A percentile compares a stretch with the other conserved stretches of the same genome.
phyloP scores from a whole-genome alignment of 2,797 vertebrate species.

The Jordanella pulchra region DNA sequence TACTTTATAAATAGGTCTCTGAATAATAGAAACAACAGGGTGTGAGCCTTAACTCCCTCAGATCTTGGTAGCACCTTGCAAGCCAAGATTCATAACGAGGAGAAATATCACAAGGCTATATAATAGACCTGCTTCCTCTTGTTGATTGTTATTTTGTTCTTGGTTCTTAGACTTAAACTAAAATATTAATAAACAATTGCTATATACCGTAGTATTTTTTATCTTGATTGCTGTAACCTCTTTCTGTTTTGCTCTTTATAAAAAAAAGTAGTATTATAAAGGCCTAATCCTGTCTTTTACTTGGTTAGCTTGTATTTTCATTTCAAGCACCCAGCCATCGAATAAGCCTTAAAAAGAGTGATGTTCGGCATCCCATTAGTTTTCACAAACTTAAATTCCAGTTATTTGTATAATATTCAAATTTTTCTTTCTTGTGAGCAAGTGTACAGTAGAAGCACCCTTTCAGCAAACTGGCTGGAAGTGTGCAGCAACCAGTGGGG shows the following conservation, averaged over 20 bases:
- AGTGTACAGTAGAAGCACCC: neutral
- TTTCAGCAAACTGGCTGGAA: neutral
- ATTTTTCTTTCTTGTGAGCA: neutral
- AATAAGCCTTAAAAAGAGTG: neutral
- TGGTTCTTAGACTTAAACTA: neutral
- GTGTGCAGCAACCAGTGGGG: neutral
- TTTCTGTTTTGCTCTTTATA: no score
- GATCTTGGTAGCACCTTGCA: neutral
- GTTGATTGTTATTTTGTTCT: neutral
- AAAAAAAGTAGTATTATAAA: no score
- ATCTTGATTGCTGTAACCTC: no score
- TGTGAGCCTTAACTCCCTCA: neutral
- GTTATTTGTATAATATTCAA: neutral
- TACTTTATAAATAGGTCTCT: neutral
- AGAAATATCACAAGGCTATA: neutral
- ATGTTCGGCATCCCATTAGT: neutral
- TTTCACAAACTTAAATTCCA: neutral
- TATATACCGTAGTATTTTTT: no score
- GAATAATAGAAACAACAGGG: neutral
- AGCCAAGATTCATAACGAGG: neutral
- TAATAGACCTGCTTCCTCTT: neutral
- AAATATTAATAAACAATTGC: neutral
- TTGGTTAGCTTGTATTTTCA: neutral
- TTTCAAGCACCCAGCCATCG: neutral
- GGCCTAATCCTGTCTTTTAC: neutral